These are phyloP conservation scores for Latrodectus geometricus DNA, from an alignment of 1,140 invertebrate genomes.

Conservation along the genomic window DNA sequence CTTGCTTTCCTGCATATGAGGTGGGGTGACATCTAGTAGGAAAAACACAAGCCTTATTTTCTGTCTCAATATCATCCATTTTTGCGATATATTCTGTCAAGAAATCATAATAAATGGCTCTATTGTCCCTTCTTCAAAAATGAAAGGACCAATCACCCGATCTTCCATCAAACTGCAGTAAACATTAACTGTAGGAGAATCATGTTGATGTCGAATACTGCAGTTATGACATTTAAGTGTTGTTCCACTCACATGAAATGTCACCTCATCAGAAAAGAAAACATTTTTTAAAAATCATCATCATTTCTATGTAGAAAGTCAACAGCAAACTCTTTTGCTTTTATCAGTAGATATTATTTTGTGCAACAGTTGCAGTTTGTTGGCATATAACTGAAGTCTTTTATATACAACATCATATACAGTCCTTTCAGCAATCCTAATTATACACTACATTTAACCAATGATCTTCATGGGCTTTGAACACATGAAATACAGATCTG, in stretches of 20 bases:
- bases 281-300: no score
- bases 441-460: no score
- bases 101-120: slow-evolving; percentile 8
- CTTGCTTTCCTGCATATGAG: no score
- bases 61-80: not conserved
- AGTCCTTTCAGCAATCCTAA: no score
- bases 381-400: no score
- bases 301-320: no score
- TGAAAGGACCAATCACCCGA: slow-evolving; percentile 13
- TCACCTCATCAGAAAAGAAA: slow-evolving; percentile 16
- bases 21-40: not conserved
- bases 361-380: no score
- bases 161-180: not conserved
- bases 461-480: no score
- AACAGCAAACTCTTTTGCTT: no score
- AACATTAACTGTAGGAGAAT: slow-evolving; percentile 51
- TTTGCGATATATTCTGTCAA: not conserved
- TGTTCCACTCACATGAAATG: slow-evolving; percentile 25
- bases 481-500: no score
- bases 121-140: slow-evolving; percentile 7
- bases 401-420: no score
- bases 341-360: no score
- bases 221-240: slow-evolving; percentile 40
- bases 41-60: not conserved
- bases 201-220: slow-evolving; percentile 4